Evolutionary conservation across 2,888 invertebrate genomes (phyloP), one percentile per base, ranked within the genome.

Genomic region (Omphaloscelis lunosa): DNA sequence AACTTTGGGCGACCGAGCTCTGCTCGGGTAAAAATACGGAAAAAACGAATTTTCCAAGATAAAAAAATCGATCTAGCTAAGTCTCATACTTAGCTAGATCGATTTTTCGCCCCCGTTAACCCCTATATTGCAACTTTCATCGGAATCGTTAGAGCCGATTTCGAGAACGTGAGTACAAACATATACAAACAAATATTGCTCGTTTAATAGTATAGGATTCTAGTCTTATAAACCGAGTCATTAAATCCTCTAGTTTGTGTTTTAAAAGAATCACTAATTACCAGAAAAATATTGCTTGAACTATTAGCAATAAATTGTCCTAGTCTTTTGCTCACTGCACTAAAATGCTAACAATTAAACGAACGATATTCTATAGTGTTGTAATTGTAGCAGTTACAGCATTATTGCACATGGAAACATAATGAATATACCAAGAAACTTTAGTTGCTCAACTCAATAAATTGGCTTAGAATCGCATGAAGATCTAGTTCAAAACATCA

Each of bases 401-500:
- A 34, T 27, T 58, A 53, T 53, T 62, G 34, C 23, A 81, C 27
- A 65, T 63, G 70, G n/a, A 29, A 69, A 72, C 58, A 39, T 70
- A 58, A 53, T 48, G n/a, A 34, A 48, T 56, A 27, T 17, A 48
- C 29, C 29, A 51, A 59, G 58, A 71, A 63, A 71, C 56, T 15
- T 20, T 7, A 29, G 20, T 79, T 74, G 56, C 63, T 69, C 27
- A 74, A 83, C 72, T 53, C 71, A 67, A 74, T 79, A 83, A 79
- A 75, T 83, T 58, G 67, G 63, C 68, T 69, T 51, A 17, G 51
- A 66, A 65, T 79, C 56, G 20, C 69, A 66, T 20, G 39, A 62
- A 67, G 59, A 83, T 63, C 69, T 83, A 73, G 62, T 34, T 73
- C 53, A 63, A 27, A 77, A 66, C 53, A 72, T 80, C 71, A 74